These are phyloP conservation scores for Choloepus didactylus DNA, from an alignment of 2,797 vertebrate species.

Conservation along the genomic window DNA sequence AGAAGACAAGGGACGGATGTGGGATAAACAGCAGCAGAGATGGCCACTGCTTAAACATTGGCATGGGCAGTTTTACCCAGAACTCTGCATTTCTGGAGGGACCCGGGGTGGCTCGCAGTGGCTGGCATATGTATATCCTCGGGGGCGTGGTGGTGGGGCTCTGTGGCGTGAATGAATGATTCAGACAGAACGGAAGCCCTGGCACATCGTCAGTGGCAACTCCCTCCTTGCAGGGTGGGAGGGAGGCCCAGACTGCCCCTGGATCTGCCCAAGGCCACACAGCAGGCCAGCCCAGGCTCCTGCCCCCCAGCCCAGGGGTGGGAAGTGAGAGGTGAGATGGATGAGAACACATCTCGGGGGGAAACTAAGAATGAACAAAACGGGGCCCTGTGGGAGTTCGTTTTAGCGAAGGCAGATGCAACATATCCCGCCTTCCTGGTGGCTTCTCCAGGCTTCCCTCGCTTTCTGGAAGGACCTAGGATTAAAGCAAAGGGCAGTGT, in stretches of 20 bases:
- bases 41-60: rapidly evolving
- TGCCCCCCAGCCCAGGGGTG: background rate
- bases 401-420: background rate
- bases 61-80: rapidly evolving
- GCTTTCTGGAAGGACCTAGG: background rate
- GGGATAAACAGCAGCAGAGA: background rate
- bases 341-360: background rate
- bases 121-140: rapidly evolving
- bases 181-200: background rate
- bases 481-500: background rate
- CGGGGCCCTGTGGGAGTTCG: background rate
- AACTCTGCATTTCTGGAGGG: background rate
- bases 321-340: background rate
- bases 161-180: background rate
- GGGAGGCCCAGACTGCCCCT: background rate
- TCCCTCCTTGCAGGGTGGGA: background rate
- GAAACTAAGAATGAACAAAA: background rate
- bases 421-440: rapidly evolving
- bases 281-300: background rate
- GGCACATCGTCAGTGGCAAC: background rate
- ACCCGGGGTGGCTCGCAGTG: rapidly evolving
- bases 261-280: background rate
- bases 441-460: background rate
- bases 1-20: too few species aligned
- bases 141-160: background rate